These are phyloP conservation scores for Cygnus olor DNA, from an alignment of 2,797 vertebrate genomes.

Conservation along the genomic window DNA sequence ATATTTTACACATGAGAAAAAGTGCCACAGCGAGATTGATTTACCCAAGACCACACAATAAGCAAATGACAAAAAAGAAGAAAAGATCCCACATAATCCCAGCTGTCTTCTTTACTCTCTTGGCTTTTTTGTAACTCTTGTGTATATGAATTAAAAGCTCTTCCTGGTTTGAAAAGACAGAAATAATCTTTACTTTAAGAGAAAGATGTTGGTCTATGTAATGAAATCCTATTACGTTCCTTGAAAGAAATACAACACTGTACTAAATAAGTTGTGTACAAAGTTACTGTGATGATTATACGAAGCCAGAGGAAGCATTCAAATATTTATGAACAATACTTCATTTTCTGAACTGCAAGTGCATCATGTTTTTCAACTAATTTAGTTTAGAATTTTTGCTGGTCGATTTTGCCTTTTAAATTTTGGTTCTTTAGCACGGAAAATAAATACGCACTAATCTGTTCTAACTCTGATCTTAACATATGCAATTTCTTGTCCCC, in stretches of 20 bases:
- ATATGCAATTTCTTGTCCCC: neutral
- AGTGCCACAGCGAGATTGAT: neutral
- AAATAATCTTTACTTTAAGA: neutral
- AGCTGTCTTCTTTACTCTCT: neutral
- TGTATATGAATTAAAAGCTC: neutral
- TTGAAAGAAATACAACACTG: neutral
- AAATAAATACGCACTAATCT: neutral
- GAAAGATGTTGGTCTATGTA: neutral
- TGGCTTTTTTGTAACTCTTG: neutral
- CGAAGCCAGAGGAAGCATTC: neutral
- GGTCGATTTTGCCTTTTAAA: neutral
- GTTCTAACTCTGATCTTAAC: neutral
- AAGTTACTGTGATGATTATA: neutral
- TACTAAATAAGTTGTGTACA: neutral
- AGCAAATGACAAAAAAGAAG: neutral
- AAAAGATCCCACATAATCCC: neutral
- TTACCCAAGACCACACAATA: neutral
- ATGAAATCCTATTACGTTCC: neutral
- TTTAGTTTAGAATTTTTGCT: neutral
- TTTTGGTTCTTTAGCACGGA: neutral
- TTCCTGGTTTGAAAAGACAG: neutral
- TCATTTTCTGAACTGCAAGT: neutral
- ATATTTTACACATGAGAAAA: neutral
- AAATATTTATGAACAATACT: neutral
- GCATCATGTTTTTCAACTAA: neutral